phyloP scores from a whole-genome alignment of 2,797 vertebrate species.

The Nasua narica region DNA sequence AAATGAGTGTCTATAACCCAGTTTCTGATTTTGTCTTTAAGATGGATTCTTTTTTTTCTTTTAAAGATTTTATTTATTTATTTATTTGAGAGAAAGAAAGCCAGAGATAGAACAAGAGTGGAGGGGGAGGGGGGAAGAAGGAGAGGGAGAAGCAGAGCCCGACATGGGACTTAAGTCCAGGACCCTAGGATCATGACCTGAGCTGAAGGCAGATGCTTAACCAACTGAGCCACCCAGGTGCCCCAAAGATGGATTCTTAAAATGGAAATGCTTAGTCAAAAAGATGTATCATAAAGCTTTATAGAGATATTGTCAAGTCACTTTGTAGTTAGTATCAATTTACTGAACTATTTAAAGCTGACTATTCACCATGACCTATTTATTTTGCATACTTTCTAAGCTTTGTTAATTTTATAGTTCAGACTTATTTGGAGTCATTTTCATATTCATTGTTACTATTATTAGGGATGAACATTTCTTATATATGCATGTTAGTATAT shows the following conservation, averaged over 20 bases:
- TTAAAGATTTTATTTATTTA: too few relatives aligned
- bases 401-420: not conserved
- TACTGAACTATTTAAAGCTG: not conserved
- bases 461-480: not conserved
- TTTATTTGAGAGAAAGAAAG: too few relatives aligned
- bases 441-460: not conserved
- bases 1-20: not conserved
- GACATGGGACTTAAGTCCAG: too few relatives aligned
- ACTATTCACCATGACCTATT: not conserved
- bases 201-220: too few relatives aligned
- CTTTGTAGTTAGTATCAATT: not conserved
- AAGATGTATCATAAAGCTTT: not conserved
- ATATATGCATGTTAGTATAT: not conserved
- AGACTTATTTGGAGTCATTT: not conserved
- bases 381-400: not conserved
- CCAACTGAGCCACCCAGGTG: too few relatives aligned
- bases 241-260: not conserved
- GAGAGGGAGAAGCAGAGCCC: too few relatives aligned
- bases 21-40: not conserved
- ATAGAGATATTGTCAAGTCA: not conserved
- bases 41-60: too few relatives aligned
- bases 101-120: too few relatives aligned
- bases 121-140: too few relatives aligned
- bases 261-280: not conserved
- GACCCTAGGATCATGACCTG: too few relatives aligned